Evolutionary conservation across 2,888 invertebrate species (phyloP).

Genomic region (Ptychoptera albimana): DNA sequence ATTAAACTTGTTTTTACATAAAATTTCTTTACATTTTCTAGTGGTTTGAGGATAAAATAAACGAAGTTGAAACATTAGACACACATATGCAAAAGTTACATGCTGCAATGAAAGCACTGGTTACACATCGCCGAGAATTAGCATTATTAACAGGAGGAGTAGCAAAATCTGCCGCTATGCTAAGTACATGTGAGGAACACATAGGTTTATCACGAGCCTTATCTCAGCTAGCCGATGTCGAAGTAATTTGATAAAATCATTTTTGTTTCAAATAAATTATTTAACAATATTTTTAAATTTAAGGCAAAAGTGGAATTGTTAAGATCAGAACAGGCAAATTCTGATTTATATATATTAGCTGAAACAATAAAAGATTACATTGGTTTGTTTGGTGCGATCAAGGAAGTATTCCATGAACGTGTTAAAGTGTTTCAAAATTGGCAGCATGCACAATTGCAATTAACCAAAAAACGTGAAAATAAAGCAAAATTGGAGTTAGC

Average conservation of each 20-base stretch:
- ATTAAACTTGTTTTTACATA: neutral
- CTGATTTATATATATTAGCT: constrained; percentile 85
- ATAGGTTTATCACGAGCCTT: constrained; percentile 79
- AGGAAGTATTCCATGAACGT: constrained; percentile 59
- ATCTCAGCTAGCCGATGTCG: constrained; percentile 76
- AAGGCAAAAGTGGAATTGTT: constrained; percentile 62
- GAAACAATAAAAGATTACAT: constrained; percentile 93
- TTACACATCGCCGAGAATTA: constrained; percentile 71
- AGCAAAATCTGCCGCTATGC: constrained; percentile 74
- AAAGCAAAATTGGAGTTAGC: constrained; percentile 85
- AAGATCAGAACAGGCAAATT: constrained; percentile 83
- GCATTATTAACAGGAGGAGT: constrained; percentile 64
- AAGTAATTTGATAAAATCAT: constrained; percentile 35
- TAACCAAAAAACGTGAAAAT: constrained; percentile 86
- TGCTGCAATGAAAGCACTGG: constrained; percentile 73
- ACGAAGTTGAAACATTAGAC: constrained; percentile 83
- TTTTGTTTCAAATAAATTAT: neutral
- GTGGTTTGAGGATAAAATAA: constrained; percentile 98
- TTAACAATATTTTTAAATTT: constrained; percentile 10
- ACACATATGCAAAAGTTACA: constrained; percentile 74
- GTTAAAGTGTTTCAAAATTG: constrained; percentile 80
- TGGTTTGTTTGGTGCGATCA: constrained; percentile 77
- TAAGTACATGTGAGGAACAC: constrained; percentile 87
- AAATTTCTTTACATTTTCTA: constrained; percentile 26
- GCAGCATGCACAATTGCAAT: constrained; percentile 90